Conservation (phyloP, 2,888 invertebrate species). For the Baronia brevicornis region DNA sequence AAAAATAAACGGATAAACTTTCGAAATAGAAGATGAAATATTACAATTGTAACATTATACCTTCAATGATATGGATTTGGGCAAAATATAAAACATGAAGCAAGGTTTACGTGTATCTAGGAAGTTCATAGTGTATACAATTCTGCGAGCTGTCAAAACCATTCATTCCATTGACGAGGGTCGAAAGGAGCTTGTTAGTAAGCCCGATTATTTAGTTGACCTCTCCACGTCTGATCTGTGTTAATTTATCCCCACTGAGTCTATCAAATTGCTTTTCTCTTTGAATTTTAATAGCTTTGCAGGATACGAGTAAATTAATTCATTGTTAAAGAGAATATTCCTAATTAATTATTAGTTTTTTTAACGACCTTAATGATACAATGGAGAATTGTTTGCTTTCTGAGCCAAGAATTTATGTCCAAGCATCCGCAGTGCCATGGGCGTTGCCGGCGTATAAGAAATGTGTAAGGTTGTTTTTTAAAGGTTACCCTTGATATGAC, state of each 20-base stretch:
- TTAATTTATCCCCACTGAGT: constrained; percentile 27
- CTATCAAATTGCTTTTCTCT: constrained; percentile 8
- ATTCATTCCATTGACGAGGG: constrained; percentile 53
- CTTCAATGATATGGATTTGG: constrained; percentile 11
- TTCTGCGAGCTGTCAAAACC: constrained; percentile 41
- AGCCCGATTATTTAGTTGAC: constrained; percentile 47
- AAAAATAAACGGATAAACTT: too few species aligned
- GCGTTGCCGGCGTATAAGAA: too few species aligned
- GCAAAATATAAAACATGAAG: constrained; percentile 23
- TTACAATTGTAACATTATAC: background rate
- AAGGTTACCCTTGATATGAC: too few species aligned
- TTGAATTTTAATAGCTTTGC: constrained; percentile 2
- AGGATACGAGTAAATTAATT: background rate
- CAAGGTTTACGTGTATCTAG: constrained; percentile 7
- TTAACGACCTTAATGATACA: too few species aligned
- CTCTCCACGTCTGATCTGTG: constrained; percentile 34
- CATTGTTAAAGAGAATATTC: background rate
- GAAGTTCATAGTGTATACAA: constrained; percentile 19
- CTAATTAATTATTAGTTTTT: too few species aligned
- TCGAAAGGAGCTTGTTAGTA: constrained; percentile 33
- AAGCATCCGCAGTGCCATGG: too few species aligned
- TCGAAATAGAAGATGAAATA: too few species aligned
- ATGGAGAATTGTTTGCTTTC: too few species aligned
- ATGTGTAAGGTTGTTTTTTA: too few species aligned
- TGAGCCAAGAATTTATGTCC: too few species aligned